Evolutionary conservation across 2,797 vertebrate genomes (phyloP).

Genomic region (Eleutherodactylus coqui): DNA sequence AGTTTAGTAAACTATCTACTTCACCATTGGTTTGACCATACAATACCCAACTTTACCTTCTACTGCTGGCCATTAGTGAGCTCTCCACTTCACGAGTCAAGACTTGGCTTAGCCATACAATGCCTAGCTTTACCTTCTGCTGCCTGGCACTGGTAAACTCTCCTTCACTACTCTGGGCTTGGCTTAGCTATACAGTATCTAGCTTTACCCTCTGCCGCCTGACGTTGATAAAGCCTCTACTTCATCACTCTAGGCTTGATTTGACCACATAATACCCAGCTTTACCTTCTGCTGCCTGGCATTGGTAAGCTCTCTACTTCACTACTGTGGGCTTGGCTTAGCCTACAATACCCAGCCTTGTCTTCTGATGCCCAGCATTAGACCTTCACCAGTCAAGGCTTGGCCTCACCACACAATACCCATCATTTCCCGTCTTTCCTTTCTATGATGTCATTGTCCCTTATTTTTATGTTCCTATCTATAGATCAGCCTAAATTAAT

Average conservation of each 20-base stretch:
- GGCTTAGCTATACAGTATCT: not conserved
- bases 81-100: not conserved
- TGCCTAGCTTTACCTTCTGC: not conserved
- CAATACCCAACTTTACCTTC: not conserved
- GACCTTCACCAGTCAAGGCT: not conserved
- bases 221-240: not conserved
- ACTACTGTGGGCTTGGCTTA: no score
- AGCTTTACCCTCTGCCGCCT: not conserved
- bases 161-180: not conserved
- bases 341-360: not conserved
- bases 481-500: conserved; percentile 3
- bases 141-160: not conserved
- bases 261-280: not conserved
- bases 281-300: not conserved
- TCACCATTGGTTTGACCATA: not conserved
- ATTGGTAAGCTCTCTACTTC: not conserved
- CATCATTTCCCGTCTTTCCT: not conserved
- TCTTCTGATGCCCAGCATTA: not conserved
- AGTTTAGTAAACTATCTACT: not conserved
- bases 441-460: not conserved
- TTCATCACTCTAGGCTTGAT: not conserved
- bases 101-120: not conserved
- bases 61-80: not conserved
- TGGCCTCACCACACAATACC: not conserved
- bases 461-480: not conserved